Conservation (phyloP, 2,113 vertebrate genomes). For the Rhinopomastus cyanomelas region DNA sequence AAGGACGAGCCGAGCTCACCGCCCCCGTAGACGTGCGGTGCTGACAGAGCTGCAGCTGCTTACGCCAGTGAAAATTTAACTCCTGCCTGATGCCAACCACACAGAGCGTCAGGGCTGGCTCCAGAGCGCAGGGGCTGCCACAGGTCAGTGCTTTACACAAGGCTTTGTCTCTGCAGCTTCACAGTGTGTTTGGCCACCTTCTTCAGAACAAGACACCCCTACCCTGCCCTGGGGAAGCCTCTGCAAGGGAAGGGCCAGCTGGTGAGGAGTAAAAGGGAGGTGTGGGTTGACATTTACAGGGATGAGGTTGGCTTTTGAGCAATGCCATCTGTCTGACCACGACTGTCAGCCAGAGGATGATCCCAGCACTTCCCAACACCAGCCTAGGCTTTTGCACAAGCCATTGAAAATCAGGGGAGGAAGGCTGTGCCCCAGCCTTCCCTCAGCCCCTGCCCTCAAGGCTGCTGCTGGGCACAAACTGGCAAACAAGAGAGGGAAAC, state of each 20-base stretch:
- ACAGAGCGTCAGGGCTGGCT: neutral
- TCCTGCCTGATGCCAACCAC: slow-evolving; percentile 19
- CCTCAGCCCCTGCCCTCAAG: neutral
- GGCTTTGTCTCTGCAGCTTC: neutral
- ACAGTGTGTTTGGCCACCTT: neutral
- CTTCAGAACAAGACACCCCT: neutral
- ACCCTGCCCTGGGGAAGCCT: slow-evolving; percentile 6
- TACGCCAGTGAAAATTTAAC: neutral
- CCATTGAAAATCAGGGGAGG: neutral
- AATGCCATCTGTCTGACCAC: slow-evolving; percentile 4
- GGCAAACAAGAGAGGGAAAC: neutral
- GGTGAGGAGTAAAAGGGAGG: neutral
- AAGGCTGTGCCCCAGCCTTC: neutral
- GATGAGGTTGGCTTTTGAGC: slow-evolving; percentile 44
- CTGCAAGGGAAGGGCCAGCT: neutral
- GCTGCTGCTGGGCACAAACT: neutral
- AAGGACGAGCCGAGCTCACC: neutral
- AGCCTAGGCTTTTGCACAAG: neutral
- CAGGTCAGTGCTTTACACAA: neutral
- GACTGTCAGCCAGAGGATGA: neutral
- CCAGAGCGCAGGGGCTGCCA: neutral
- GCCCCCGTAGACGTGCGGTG: neutral
- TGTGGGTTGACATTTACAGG: slow-evolving; percentile 61
- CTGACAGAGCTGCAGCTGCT: neutral
- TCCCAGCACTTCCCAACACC: neutral